Conservation (phyloP, 2,888 invertebrate genomes). For the Hyppa rectilinea region DNA sequence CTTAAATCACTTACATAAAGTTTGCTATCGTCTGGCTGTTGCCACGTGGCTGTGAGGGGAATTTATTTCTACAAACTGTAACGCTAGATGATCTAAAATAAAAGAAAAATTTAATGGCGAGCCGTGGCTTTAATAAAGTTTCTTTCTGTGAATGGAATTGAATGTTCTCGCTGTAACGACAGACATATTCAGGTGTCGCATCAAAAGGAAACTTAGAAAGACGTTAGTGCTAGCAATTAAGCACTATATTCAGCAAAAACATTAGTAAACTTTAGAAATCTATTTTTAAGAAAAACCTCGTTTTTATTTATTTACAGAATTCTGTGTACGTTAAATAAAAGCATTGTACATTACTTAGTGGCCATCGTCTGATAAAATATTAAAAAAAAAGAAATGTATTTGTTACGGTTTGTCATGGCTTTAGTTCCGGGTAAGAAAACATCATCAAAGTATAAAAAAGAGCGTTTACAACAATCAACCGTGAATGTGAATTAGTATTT, state of each 20-base stretch:
- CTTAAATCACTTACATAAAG: conserved; percentile 57
- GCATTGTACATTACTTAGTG: conserved; percentile 29
- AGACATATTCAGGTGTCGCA: conserved; percentile 43
- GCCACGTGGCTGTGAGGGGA: conserved; percentile 47
- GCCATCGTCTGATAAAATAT: conserved; percentile 43
- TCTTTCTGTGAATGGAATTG: conserved; percentile 33
- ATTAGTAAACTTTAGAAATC: conserved; percentile 31
- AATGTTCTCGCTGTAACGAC: conserved; percentile 44
- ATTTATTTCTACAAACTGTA: conserved; percentile 53
- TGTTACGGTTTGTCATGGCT: conserved; percentile 61
- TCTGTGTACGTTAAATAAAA: conserved; percentile 41
- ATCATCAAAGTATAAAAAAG: conserved; percentile 52
- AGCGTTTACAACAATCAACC: conserved; percentile 28
- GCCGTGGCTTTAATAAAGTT: conserved; percentile 32
- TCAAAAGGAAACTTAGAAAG: conserved; percentile 48
- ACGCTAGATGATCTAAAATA: conserved; percentile 41
- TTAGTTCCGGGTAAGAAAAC: conserved; percentile 60
- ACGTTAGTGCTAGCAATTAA: conserved; percentile 41
- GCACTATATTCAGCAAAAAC: conserved; percentile 59
- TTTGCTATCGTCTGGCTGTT: conserved; percentile 43
- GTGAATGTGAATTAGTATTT: conserved; percentile 40
- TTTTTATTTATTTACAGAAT: conserved; percentile 58
- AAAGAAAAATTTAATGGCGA: conserved; percentile 45
- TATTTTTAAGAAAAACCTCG: conserved; percentile 41
- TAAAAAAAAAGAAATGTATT: conserved; percentile 49